phyloP scores from a whole-genome alignment of 2,888 invertebrate species.

The Hemistola chrysoprasaria region DNA sequence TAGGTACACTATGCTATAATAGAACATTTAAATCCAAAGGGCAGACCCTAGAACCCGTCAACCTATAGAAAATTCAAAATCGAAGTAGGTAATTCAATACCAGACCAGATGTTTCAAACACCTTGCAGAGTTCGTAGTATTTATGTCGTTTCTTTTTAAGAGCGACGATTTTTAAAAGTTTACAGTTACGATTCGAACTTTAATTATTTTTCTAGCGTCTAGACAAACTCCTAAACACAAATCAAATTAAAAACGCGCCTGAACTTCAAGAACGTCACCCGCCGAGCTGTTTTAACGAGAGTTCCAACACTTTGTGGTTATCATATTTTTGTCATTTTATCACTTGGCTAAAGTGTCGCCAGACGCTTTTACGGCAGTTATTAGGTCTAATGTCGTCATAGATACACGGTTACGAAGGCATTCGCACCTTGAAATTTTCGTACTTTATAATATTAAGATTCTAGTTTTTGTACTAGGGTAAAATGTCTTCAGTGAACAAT shows the following conservation, averaged over 20 bases:
- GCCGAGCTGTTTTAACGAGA: constrained; percentile 6
- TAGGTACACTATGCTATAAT: no score
- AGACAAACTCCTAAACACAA: constrained; percentile 6
- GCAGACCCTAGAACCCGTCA: no score
- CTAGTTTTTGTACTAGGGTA: neutral
- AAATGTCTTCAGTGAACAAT: constrained; percentile 14
- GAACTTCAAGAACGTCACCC: neutral
- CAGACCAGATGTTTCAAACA: no score
- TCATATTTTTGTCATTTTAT: constrained; percentile 17
- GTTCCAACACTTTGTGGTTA: constrained; percentile 9
- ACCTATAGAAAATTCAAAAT: no score
- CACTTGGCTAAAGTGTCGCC: constrained; percentile 12
- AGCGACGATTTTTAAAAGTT: no score
- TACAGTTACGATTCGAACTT: neutral
- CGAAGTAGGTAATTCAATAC: no score
- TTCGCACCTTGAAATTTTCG: constrained; percentile 6
- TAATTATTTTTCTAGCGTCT: constrained; percentile 4
- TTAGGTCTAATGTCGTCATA: constrained; percentile 13
- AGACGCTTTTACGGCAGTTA: constrained; percentile 13
- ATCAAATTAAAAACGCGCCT: constrained; percentile 8
- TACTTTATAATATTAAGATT: neutral
- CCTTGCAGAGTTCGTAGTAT: no score
- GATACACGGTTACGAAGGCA: constrained; percentile 2
- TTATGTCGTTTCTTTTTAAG: no score
- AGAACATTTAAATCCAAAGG: no score